Percentiles rank a stretch among this genome's conserved stretches.
These are phyloP conservation scores for Diploptera punctata DNA, from an alignment of 2,888 invertebrate species.

Conservation along the genomic window DNA sequence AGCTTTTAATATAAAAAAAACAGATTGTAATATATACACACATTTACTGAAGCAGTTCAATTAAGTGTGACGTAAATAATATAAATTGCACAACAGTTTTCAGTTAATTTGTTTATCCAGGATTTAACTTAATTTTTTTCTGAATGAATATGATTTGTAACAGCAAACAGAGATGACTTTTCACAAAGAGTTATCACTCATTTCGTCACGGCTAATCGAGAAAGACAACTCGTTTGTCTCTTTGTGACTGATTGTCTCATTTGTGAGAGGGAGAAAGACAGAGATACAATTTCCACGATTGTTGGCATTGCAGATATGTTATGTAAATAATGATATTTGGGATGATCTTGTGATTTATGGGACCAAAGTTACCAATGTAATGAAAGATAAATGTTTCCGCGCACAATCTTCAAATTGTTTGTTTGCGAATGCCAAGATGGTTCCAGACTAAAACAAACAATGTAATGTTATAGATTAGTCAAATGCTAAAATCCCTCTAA, in stretches of 20 bases:
- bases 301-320: slow-evolving; percentile 22
- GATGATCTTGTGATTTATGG: slow-evolving; percentile 27
- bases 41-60: background rate
- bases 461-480: slow-evolving; percentile 2
- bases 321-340: slow-evolving; percentile 10
- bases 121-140: too few relatives aligned
- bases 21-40: background rate
- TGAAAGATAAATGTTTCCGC: slow-evolving; percentile 25
- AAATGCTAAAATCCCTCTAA: background rate
- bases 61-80: too few relatives aligned
- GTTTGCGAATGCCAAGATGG: slow-evolving; percentile 1
- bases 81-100: too few relatives aligned
- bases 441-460: slow-evolving; percentile 17
- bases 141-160: background rate
- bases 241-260: slow-evolving; percentile 4
- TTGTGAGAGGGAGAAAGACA: background rate
- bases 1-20: background rate
- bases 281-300: slow-evolving; percentile 1
- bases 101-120: too few relatives aligned
- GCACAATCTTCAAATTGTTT: background rate
- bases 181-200: background rate
- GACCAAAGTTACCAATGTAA: slow-evolving; percentile 15
- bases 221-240: background rate
- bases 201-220: background rate
- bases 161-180: background rate